Base-by-base conservation (phyloP, 2,888 invertebrate genomes). In the Phortica okadai region DNA sequence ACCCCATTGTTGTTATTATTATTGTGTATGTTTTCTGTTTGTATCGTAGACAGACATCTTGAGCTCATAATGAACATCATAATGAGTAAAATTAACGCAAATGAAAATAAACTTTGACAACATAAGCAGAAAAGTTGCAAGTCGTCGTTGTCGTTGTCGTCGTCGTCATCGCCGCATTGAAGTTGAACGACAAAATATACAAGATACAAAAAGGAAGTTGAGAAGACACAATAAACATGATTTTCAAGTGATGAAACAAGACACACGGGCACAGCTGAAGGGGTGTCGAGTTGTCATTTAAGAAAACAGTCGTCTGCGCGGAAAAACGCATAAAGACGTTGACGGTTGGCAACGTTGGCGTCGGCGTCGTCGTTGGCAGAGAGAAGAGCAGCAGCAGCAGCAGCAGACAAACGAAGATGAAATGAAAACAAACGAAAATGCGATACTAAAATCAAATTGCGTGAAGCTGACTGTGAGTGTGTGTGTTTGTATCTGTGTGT, bases 31-130 rank as follows among this genome's bases (percentile, higher is more conserved):
- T 50, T 50, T 50, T 67, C 41, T 67, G 14, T 11, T 33, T 41
- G n/a, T 66, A 72, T 72, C 70, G 8, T 33, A 56, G 33, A 41
- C 70, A 72, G 70, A 72, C 70, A 72, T 72, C 70, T 69, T 64
- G 7, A 72, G 14, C 70, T 56, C 44, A 56, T 56, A 45, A 72
- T 72, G 70, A 72, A 72, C 33, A n/a, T 56, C 82, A 85, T 86
- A 88, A 86, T 85, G 88, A 88, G 88, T 83, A 33, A 33, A 33
- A 33, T 33, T 33, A 33, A 33, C 33, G 86, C 83, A 85, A 85
- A 85, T 88, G 85, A 85, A 88, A 85, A 88, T 85, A 84, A 85
- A 86, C 88, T 88, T 88, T 86, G 80, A 73, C 82, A 25, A 21
- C 14, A 45, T 10, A 62, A 10, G 10, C 25, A 62, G 62, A 11